These are phyloP conservation scores for Agrotis clavis DNA, from an alignment of 2,888 invertebrate genomes.

Conservation along the genomic window DNA sequence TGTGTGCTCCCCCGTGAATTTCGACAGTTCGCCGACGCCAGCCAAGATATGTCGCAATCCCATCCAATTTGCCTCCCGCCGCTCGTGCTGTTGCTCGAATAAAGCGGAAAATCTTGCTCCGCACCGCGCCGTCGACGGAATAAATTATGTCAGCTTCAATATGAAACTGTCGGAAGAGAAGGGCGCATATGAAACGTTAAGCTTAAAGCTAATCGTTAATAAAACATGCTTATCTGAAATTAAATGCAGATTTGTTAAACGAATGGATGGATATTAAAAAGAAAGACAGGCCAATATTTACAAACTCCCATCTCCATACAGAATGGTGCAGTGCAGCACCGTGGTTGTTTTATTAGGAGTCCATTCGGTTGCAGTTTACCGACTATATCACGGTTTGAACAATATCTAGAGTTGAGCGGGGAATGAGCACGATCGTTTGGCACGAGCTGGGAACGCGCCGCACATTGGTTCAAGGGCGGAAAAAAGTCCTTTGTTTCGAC, in stretches of 20 bases:
- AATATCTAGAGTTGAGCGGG: slow-evolving; percentile 75
- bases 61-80: slow-evolving; percentile 88
- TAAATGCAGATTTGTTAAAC: slow-evolving; percentile 38
- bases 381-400: slow-evolving; percentile 78
- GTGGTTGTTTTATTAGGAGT: slow-evolving; percentile 74
- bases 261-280: slow-evolving; percentile 24
- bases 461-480: too few relatives aligned
- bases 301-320: slow-evolving; percentile 23
- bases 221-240: slow-evolving; percentile 54
- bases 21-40: slow-evolving; percentile 84
- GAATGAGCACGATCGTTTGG: slow-evolving; percentile 84
- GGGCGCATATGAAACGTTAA: slow-evolving; percentile 66
- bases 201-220: slow-evolving; percentile 48
- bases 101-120: slow-evolving; percentile 87
- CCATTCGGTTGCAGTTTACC: slow-evolving; percentile 73
- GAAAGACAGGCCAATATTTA: slow-evolving; percentile 41
- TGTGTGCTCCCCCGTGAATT: slow-evolving; percentile 82
- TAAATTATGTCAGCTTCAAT: slow-evolving; percentile 84
- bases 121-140: slow-evolving; percentile 77
- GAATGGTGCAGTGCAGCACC: slow-evolving; percentile 63
- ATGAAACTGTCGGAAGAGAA: slow-evolving; percentile 74
- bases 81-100: slow-evolving; percentile 84
- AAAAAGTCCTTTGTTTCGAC: too few relatives aligned
- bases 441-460: slow-evolving; percentile 78
- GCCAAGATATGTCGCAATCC: slow-evolving; percentile 89